A percentile compares a stretch with the other conserved stretches of the same genome.
Conservation (phyloP, 2,797 vertebrate species). For the Rallus crepitans region DNA sequence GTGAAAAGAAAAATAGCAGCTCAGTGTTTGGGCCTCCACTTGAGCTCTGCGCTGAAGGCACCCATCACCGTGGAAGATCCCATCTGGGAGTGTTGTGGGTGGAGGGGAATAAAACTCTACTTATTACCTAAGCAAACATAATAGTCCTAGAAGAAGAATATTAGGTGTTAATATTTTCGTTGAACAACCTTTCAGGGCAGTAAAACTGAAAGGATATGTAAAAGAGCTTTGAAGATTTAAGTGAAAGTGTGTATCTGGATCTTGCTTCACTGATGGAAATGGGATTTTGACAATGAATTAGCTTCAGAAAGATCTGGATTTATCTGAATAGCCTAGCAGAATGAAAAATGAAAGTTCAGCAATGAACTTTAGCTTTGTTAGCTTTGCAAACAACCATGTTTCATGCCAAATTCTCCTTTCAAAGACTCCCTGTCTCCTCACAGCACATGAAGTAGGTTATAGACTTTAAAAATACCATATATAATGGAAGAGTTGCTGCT, state of each 20-base stretch:
- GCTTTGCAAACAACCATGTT: not conserved
- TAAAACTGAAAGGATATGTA: not conserved
- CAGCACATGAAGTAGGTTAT: not conserved
- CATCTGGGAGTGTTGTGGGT: not conserved
- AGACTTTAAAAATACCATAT: not conserved
- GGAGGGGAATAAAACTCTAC: not conserved
- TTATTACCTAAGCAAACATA: conserved; percentile 16
- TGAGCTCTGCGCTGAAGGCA: not conserved
- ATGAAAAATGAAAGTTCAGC: not conserved
- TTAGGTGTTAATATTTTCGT: not conserved
- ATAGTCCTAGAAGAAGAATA: not conserved
- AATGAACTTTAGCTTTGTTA: not conserved
- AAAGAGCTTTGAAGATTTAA: not conserved
- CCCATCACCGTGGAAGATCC: not conserved
- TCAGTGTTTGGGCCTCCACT: not conserved
- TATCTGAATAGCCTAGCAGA: not conserved
- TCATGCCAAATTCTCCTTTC: not conserved
- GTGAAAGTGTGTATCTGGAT: not conserved
- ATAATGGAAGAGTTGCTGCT: not conserved
- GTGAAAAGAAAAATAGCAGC: conserved; percentile 44
- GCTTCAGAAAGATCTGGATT: not conserved
- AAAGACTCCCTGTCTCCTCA: not conserved
- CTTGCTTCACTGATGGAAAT: not conserved
- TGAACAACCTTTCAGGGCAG: not conserved
- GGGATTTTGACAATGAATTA: not conserved